Base-by-base conservation (phyloP, 2,113 vertebrate genomes). In the Urocitellus parryii region DNA sequence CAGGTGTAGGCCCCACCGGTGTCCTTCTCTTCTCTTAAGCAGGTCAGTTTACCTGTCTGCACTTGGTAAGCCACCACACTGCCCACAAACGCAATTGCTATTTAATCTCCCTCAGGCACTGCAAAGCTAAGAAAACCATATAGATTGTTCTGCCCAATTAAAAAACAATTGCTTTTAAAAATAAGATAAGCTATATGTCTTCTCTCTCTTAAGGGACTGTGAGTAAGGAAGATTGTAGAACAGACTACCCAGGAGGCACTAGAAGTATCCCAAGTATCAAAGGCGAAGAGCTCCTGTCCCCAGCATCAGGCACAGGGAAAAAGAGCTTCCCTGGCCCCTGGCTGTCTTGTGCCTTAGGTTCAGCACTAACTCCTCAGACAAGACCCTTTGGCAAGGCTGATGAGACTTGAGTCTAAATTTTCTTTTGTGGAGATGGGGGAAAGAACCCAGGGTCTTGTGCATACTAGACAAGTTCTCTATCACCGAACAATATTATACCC, bases 81-180 rank as follows among this genome's bases (percentile, higher is more conserved):
- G 86, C 53, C 90, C 92, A 73, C 93, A 96, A 98, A 96, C 94
- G 91, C 27, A 96, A 96, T 96, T 97, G 97, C 94, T 95, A 51
- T 88, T 97, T 98, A 93, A 96, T 96, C 97, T 97, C 95, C 96
- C 96, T 79, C 92, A 78, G 92, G 93, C 25, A 27, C 2, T 29
- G 63, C 94, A 87, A 51, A 90, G 91, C 86, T 77, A 74, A 16
- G 34, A 94, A 85, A 96, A 65, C 45, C 34, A n/a, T 39, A 56
- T 39, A 87, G 53, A 34, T 16, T 51, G 45, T 58, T 37, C 88
- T 42, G 58, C 39, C 42, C 70, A 79, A 48, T n/a, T 37, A n/a
- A 79, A 77, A 81, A 58, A 37, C 14, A 34, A 29, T 37, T 65
- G 29, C 68, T 56, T 65, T 72, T 45, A 8, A 39, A 84, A 94